Evolutionary conservation across 2,888 invertebrate genomes (phyloP), one percentile per base, ranked within the genome.

Genomic region (Mythimna lalbum): DNA sequence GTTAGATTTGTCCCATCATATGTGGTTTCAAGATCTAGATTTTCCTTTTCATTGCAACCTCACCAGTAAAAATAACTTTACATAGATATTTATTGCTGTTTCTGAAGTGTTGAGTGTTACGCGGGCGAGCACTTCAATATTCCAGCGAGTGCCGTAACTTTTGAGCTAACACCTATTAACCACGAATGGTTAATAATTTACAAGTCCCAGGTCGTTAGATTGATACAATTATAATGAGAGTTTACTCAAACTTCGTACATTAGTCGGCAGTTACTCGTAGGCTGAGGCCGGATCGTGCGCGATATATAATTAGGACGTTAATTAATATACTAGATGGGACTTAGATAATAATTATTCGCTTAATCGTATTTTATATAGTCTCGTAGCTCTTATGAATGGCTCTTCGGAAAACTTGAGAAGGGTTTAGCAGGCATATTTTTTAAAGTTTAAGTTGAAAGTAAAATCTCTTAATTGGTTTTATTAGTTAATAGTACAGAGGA

Each of bases 201-300:
- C 0, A 19, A 36, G 14, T 63, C 43, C 52, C 69, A 64, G 52
- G 43, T 75, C 36, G 76, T 55, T 65, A 47, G 0, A 47, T 9
- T 71, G 53, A 27, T 12, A 36, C 53, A 39, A 47, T 47, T 66
- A 31, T 39, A 76, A 66, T 21, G 74, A 55, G 36, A 55, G 55
- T 17, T 55, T 36, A 27, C 36, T n/a, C 76, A 5, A 75, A 71
- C 21, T 71, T 21, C 47, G 66, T 14, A 21, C 76, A 31, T 76
- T 75, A 65, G 50, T 31, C 23, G 43, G 17, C 23, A 62, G 49
- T 62, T 10, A n/a, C 6, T 33, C 19, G 36, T 14, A 19, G 17
- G 47, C 36, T 12, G 55, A 31, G 19, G 61, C 21, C 19, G 14
- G 21, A 2, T 21, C 12, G 19, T n/a, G n/a, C 17, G 36, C 65